Base-by-base conservation (phyloP, 2,888 invertebrate species). In the Drosophila barbarae region DNA sequence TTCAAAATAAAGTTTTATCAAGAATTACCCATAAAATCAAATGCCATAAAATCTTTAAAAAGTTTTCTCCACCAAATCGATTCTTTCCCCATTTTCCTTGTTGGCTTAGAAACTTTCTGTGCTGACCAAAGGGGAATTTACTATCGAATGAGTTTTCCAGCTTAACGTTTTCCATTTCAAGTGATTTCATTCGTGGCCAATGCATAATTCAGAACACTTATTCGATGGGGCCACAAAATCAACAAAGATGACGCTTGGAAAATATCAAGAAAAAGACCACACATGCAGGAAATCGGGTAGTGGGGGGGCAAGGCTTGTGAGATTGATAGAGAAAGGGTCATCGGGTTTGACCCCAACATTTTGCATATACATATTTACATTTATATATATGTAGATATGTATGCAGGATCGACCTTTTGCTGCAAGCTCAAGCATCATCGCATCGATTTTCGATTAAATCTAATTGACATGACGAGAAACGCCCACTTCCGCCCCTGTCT, bases 221-320 rank as follows among this genome's bases (percentile, higher is more conserved):
- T 41, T 32, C 44, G 42, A 30, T 3, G 38, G 18, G 26, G 46
- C 59, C 59, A 60, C 18, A 70, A 49, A 57, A 57, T 71, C 72
- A 84, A 70, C 55, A 75, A 61, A 76, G 79, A 79, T 79, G 78
- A 79, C 85, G 73, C 57, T 78, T 39, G 35, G 49, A 28, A 49
- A 55, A 51, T 64, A 30, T 69, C 52, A 21, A 23, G 23, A 32
- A 32, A 38, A 32, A 38, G 65, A 65, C 71, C 69, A 51, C 71
- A 69, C 71, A 69, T 69, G 53, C 50, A 30, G 21, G 42, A 42
- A 30, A n/a, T 18, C 4, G 23, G 23, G 1, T 13, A 2, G 23
- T 1, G n/a, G 10, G 6, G 15, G 23, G 41, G 32, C 0, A 4
- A 13, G 32, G 12, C 5, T 13, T 13, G n/a, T 23, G 15, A 30